These are phyloP conservation scores for Lepeophtheirus salmonis DNA, from an alignment of 1,140 invertebrate genomes.

Conservation along the genomic window DNA sequence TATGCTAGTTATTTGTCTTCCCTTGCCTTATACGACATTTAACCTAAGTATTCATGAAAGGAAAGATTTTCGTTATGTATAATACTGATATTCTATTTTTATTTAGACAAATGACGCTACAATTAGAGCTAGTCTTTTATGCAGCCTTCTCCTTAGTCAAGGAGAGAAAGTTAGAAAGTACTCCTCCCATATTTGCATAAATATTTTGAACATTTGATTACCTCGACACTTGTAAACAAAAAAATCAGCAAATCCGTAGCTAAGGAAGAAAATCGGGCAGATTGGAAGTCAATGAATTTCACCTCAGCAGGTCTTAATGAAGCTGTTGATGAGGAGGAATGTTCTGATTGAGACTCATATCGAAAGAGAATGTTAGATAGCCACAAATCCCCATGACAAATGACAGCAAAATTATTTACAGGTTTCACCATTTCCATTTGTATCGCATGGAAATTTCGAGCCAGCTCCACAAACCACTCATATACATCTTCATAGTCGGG, in stretches of 20 bases:
- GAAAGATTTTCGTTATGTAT: too few species aligned
- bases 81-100: too few species aligned
- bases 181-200: too few species aligned
- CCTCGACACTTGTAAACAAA: constrained; percentile 11
- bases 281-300: constrained; percentile 19
- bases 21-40: too few species aligned
- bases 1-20: too few species aligned
- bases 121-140: too few species aligned
- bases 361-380: constrained; percentile 16
- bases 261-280: constrained; percentile 7
- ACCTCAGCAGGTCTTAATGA: constrained; percentile 2
- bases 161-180: too few species aligned
- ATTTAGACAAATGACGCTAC: too few species aligned
- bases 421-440: constrained; percentile 18
- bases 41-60: too few species aligned
- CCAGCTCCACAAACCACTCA: constrained; percentile 16
- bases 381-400: constrained; percentile 18
- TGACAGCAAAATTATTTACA: constrained; percentile 9
- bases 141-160: too few species aligned
- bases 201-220: too few species aligned
- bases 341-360: neutral
- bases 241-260: constrained; percentile 13
- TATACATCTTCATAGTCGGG: constrained; percentile 4
- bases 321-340: neutral
- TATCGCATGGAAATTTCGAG: constrained; percentile 15